Evolutionary conservation across 2,888 invertebrate species (phyloP), one percentile per base, ranked within the genome.

Genomic region (Flexamia atlantica): DNA sequence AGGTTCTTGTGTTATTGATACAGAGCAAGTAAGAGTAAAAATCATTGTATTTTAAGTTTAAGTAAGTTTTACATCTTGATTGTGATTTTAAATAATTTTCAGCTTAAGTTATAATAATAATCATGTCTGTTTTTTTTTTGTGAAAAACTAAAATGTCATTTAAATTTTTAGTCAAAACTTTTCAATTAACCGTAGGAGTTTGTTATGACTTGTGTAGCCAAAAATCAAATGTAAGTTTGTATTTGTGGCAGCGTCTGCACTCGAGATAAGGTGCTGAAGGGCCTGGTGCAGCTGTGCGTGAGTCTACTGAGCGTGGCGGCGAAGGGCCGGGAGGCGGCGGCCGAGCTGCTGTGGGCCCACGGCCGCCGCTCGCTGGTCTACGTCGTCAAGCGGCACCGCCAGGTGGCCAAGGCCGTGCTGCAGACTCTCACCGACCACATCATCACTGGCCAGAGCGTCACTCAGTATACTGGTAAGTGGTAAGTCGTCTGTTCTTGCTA

Each of bases 341-440:
- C 89, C 20, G 89, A 90, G 85, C 85, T 86, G 79, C 89, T 92
- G 17, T 92, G 92, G 90, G 87, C 88, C 17, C 89, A 93, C 85
- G 94, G 94, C 0, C 91, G 91, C 25, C 90, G 91, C 84, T 93
- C 94, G 86, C 88, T 94, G 5, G 90, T 92, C 50, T 92, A 92
- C 88, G 91, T 94, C 70, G 91, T 93, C 76, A 92, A 92, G 83
- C 92, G 92, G 87, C 92, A 93, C 86, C 91, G 91, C 30, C 87
- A 87, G 50, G 87, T 88, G 81, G 92, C 92, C 0, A 89, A 91
- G 20, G 91, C 91, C 10, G 91, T 94, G 82, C 89, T 94, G 10
- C 91, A 93, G 87, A 91, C 90, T 32, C 89, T 94, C 50, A 91
- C 92, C 0, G 91, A 92, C 85, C 91, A 92, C 89, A 93, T 94